phyloP scores from a whole-genome alignment of 1,140 invertebrate genomes.

The Ceratosolen solmsi region DNA sequence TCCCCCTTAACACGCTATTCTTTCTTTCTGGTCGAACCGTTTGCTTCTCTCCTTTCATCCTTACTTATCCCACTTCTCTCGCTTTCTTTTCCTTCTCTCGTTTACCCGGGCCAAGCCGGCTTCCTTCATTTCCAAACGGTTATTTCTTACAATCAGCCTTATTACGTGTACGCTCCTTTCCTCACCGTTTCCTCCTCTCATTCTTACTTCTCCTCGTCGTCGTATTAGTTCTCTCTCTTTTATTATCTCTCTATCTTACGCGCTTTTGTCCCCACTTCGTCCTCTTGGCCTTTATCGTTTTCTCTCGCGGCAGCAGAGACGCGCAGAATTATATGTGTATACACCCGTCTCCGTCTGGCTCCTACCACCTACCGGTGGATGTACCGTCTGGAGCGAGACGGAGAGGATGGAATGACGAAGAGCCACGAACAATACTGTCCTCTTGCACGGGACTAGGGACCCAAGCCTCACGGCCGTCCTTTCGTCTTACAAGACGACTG shows the following conservation, averaged over 20 bases:
- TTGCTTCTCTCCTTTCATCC: not conserved
- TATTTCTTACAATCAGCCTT: not conserved
- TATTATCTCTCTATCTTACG: conserved; percentile 47
- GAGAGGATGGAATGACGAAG: conserved; percentile 13
- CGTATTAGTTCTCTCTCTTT: conserved; percentile 17
- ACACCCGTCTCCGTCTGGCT: conserved; percentile 5
- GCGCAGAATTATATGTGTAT: conserved; percentile 15
- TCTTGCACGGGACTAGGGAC: conserved; percentile 38
- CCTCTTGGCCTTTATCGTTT: conserved; percentile 20
- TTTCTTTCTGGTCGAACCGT: not conserved
- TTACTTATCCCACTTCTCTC: conserved; percentile 17
- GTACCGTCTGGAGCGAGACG: conserved; percentile 12
- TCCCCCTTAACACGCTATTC: not conserved
- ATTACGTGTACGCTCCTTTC: not conserved
- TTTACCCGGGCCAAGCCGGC: not conserved
- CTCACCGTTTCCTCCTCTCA: conserved; percentile 16
- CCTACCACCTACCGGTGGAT: not conserved
- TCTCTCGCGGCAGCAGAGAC: conserved; percentile 2
- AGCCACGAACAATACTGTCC: conserved; percentile 53
- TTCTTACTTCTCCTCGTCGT: not conserved
- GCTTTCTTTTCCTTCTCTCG: conserved; percentile 35
- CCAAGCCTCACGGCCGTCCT: not conserved
- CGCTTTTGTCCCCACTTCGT: not conserved
- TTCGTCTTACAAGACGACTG: conserved; percentile 1
- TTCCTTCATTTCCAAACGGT: conserved; percentile 4